Conservation (phyloP, 2,797 vertebrate genomes). For the Melanotaenia trifasciata region DNA sequence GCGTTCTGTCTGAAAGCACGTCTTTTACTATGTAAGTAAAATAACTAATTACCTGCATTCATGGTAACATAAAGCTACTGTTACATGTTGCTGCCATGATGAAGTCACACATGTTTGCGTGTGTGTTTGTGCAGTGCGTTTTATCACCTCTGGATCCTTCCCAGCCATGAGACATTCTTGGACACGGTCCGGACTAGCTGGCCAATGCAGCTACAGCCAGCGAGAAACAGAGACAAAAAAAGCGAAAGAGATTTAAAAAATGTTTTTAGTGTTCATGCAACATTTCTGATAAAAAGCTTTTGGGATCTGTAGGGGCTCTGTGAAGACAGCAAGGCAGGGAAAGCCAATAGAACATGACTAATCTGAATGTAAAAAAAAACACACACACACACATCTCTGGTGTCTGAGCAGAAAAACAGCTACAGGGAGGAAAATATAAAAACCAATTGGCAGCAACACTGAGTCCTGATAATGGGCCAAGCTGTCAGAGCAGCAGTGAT, state of each 20-base stretch:
- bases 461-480: conserved; percentile 39
- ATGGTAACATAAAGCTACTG: conserved; percentile 2
- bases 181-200: conserved; percentile 83
- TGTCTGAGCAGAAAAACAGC: conserved; percentile 25
- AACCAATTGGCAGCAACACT: conserved; percentile 33
- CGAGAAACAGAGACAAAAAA: conserved; percentile 12
- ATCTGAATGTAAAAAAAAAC: conserved; percentile 21
- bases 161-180: conserved; percentile 88
- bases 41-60: conserved; percentile 1
- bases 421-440: conserved; percentile 43
- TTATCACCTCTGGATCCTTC: conserved; percentile 83
- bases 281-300: conserved; percentile 31
- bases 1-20: conserved; percentile 4
- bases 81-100: conserved; percentile 27
- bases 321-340: conserved; percentile 1
- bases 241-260: conserved; percentile 23
- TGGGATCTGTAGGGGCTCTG: conserved; percentile 48
- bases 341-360: conserved; percentile 43
- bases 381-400: conserved; percentile 1
- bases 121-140: conserved; percentile 23
- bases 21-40: conserved; percentile 1
- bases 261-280: conserved; percentile 20
- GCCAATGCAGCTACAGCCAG: conserved; percentile 82
- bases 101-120: conserved; percentile 30
- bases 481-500: conserved; percentile 44